Conservation (phyloP, 2,113 vertebrate genomes). For the Tragelaphus scriptus region DNA sequence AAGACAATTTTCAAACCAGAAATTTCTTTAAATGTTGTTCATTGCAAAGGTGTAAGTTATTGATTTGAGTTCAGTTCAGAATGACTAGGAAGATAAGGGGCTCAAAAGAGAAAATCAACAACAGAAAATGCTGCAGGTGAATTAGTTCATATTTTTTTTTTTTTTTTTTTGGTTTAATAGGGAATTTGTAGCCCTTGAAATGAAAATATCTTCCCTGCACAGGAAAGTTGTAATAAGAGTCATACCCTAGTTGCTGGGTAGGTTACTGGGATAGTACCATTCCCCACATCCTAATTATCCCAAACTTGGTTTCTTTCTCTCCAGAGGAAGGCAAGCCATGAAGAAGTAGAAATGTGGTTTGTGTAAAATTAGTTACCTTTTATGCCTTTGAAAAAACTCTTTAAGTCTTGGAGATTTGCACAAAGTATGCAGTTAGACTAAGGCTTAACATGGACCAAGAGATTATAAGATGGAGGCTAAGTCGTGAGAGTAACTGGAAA, state of each 20-base stretch:
- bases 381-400: background rate
- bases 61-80: background rate
- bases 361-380: background rate
- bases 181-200: background rate
- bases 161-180: background rate
- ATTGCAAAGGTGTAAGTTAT: slow-evolving; percentile 30
- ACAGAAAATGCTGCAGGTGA: slow-evolving; percentile 18
- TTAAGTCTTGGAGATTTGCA: background rate
- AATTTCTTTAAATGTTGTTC: slow-evolving; percentile 36
- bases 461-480: background rate
- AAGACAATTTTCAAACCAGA: background rate
- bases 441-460: background rate
- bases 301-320: background rate
- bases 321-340: background rate
- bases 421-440: background rate
- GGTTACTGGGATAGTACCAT: background rate
- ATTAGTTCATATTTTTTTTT: background rate
- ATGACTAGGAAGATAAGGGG: slow-evolving; percentile 5
- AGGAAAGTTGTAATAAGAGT: background rate
- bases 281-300: background rate
- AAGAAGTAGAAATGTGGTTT: background rate
- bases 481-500: background rate
- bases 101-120: slow-evolving; percentile 18
- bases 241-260: background rate
- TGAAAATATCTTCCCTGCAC: background rate